phyloP scores from a whole-genome alignment of 1,140 invertebrate genomes.

The Penaeus chinensis region DNA sequence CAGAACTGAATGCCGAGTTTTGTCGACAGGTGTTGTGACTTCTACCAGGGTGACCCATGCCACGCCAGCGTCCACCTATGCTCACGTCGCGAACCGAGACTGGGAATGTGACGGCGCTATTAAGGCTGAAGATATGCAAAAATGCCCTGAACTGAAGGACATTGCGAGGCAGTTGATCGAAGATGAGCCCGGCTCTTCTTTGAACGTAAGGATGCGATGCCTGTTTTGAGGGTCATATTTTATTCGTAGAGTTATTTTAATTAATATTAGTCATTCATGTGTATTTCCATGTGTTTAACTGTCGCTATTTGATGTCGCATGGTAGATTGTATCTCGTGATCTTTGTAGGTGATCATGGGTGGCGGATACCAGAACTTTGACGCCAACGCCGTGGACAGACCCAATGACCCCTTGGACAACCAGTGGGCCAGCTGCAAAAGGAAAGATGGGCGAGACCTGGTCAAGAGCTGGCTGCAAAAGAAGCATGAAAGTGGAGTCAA shows the following conservation, averaged over 20 bases:
- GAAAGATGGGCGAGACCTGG: constrained; percentile 51
- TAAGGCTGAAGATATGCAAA: constrained; percentile 18
- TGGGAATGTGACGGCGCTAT: constrained; percentile 65
- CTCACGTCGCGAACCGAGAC: constrained; percentile 64
- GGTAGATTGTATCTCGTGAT: background rate
- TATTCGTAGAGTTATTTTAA: background rate
- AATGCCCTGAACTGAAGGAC: constrained; percentile 59
- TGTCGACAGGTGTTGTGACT: constrained; percentile 73
- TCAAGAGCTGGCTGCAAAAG: constrained; percentile 66
- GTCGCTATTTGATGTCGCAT: too few species aligned
- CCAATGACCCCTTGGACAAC: constrained; percentile 31
- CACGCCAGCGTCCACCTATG: constrained; percentile 74
- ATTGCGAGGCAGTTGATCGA: constrained; percentile 65
- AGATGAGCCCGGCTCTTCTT: constrained; percentile 48
- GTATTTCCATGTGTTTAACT: too few species aligned
- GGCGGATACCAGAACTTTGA: constrained; percentile 36
- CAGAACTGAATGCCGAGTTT: background rate
- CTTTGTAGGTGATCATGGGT: constrained; percentile 46
- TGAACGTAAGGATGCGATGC: constrained; percentile 35
- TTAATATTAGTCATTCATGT: background rate
- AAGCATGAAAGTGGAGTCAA: constrained; percentile 73
- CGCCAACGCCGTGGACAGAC: constrained; percentile 11
- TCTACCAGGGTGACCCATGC: constrained; percentile 85
- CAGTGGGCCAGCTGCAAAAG: constrained; percentile 27
- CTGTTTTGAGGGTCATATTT: background rate